Evolutionary conservation across 2,797 vertebrate species (phyloP), one percentile per base, ranked within the genome.

Genomic region (Tragopan temminckii): DNA sequence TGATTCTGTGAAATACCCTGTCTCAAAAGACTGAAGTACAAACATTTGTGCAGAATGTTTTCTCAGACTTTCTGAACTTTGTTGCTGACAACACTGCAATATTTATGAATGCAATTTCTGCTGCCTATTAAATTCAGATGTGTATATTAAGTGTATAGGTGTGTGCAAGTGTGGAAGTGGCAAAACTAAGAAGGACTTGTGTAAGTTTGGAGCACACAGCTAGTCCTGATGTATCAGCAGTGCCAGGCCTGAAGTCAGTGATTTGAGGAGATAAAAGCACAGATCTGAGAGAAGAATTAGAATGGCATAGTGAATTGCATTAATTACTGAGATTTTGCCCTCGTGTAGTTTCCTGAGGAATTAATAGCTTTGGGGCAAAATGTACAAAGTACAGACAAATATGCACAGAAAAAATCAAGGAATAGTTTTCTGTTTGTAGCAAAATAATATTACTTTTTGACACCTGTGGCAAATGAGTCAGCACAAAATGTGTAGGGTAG

Each of bases 141-240:
- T 50, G 15, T 3, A 6, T 13, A 23, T 53, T n/a, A 79, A 71
- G 7, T 17, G 7, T 11, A 6, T 0, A 2, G 10, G 5, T 38
- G n/a, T 25, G 31, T 38, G 35, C 35, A 29, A 46, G 23, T 25
- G n/a, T 25, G 38, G 15, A 82, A 89, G 7, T 7, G 13, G 20
- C 8, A 58, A 3, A 55, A 3, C 11, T 43, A 33, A 53, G 12
- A 27, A 62, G 11, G 13, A 68, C 16, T 31, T 67, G 11, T 35
- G 15, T 71, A 27, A 80, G 11, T 27, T 31, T 2, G 6, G 36
- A 88, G 52, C 4, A 55, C 13, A 75, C 1, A 35, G 46, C 36
- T 29, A 67, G 14, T 64, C 33, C 27, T 33, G 7, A 33, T 25
- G 12, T 13, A 29, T 36, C 33, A 86, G 18, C 24, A 69, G 36